phyloP scores from a whole-genome alignment of 2,113 vertebrate genomes.

The Podiceps cristatus region DNA sequence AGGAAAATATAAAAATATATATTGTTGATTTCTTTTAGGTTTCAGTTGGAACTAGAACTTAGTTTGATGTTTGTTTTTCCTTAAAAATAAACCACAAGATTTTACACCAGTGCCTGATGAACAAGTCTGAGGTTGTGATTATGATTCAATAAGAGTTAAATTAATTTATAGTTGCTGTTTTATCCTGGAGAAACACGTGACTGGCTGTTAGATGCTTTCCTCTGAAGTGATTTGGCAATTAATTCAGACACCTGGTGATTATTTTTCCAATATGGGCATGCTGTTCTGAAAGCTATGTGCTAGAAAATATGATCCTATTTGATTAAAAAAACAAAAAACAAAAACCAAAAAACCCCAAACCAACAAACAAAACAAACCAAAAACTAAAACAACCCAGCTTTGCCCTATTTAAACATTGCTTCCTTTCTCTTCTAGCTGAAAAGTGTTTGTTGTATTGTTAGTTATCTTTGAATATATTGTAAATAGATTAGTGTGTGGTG shows the following conservation, averaged over 20 bases:
- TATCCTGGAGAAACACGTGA: background rate
- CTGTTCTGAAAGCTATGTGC: background rate
- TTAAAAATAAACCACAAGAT: too few relatives aligned
- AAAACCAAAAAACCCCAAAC: too few relatives aligned
- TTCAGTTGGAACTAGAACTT: background rate
- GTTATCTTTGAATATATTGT: background rate
- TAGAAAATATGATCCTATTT: background rate
- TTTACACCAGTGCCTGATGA: background rate
- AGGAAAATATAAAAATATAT: background rate
- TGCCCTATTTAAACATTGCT: background rate
- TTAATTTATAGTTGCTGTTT: background rate
- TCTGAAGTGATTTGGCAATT: background rate
- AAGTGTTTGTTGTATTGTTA: background rate
- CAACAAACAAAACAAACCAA: too few relatives aligned
- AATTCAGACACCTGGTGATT: background rate
- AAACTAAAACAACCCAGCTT: too few relatives aligned
- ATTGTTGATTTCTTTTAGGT: background rate
- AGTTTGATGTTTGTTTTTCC: too few relatives aligned
- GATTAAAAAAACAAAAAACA: background rate
- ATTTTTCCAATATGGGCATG: background rate
- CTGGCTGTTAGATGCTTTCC: background rate
- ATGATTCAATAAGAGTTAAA: background rate
- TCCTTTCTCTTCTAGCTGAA: background rate
- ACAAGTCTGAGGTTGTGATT: background rate
- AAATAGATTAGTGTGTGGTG: background rate